phyloP scores from a whole-genome alignment of 2,113 vertebrate genomes.

The Grantiella picta region DNA sequence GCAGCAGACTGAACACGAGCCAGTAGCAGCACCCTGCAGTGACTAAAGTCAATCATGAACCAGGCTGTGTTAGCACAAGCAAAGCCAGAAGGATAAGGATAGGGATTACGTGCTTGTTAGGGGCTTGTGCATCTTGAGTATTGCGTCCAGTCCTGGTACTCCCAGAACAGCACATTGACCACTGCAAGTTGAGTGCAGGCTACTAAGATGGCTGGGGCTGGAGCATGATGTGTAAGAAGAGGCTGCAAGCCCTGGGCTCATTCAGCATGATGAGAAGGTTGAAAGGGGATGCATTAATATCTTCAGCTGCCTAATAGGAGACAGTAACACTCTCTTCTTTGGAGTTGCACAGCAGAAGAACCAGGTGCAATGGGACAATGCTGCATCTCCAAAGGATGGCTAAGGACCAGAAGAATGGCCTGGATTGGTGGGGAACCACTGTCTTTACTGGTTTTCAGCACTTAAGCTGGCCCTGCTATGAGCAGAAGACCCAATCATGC shows the following conservation, averaged over 20 bases:
- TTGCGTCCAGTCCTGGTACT: not conserved
- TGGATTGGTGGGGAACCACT: not conserved
- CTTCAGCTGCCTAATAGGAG: not conserved
- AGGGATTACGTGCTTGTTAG: not conserved
- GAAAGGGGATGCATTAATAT: not conserved
- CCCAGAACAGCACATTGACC: not conserved
- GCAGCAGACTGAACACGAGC: not conserved
- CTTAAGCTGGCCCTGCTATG: not conserved
- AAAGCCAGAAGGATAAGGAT: not conserved
- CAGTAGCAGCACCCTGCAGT: not conserved
- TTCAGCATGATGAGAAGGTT: not conserved
- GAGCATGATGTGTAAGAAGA: not conserved
- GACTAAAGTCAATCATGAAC: not conserved
- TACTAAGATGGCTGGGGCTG: not conserved
- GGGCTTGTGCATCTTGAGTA: not conserved
- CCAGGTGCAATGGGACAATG: not conserved
- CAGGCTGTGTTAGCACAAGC: not conserved
- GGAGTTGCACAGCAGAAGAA: not conserved
- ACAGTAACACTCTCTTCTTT: not conserved
- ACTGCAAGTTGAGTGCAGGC: not conserved
- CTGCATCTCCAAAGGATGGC: not conserved
- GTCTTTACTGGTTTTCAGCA: not conserved
- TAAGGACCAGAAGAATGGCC: not conserved
- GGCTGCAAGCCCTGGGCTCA: fast-evolving
- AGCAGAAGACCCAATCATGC: not conserved